Evolutionary conservation across 2,113 vertebrate genomes (phyloP).

Genomic region (Lichenostomus cassidix): DNA sequence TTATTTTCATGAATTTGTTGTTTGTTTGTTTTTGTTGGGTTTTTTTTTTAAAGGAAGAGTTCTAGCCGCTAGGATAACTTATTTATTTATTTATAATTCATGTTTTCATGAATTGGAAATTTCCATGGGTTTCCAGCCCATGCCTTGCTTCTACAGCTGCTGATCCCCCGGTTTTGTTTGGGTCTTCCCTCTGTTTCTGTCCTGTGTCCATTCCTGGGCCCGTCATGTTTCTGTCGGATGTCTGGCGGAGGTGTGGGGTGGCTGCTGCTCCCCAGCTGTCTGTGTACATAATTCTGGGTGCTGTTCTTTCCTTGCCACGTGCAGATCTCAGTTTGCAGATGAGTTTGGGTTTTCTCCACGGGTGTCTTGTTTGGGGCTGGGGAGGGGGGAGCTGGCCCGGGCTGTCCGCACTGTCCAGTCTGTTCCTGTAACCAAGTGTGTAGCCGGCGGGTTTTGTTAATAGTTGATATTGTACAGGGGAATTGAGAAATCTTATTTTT

Average conservation of each 20-base stretch:
- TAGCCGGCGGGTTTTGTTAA: slow-evolving; percentile 70
- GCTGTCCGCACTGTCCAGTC: slow-evolving; percentile 54
- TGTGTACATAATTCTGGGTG: slow-evolving; percentile 10
- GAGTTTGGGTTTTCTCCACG: not conserved
- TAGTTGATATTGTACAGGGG: slow-evolving; percentile 80
- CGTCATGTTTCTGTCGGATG: not conserved
- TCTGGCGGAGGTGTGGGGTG: slow-evolving; percentile 5
- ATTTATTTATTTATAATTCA: slow-evolving; percentile 97
- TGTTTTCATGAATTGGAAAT: not conserved
- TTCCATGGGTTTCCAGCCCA: slow-evolving; percentile 66
- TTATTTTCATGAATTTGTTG: slow-evolving; percentile 70
- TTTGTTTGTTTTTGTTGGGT: not conserved
- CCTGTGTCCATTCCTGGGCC: not conserved
- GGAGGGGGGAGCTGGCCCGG: slow-evolving; percentile 12
- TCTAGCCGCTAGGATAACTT: slow-evolving; percentile 69
- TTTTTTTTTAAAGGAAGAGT: slow-evolving; percentile 45
- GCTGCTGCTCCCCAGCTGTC: slow-evolving; percentile 22
- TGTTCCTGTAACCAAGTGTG: slow-evolving; percentile 63
- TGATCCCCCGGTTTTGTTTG: not conserved
- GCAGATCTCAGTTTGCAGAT: slow-evolving; percentile 19
- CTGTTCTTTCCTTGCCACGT: not conserved
- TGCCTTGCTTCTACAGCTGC: slow-evolving; percentile 81
- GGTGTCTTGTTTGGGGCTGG: slow-evolving; percentile 27
- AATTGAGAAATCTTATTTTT: slow-evolving; percentile 81
- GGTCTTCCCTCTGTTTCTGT: not conserved